phyloP scores from a whole-genome alignment of 2,797 vertebrate genomes.

The Anas georgica region DNA sequence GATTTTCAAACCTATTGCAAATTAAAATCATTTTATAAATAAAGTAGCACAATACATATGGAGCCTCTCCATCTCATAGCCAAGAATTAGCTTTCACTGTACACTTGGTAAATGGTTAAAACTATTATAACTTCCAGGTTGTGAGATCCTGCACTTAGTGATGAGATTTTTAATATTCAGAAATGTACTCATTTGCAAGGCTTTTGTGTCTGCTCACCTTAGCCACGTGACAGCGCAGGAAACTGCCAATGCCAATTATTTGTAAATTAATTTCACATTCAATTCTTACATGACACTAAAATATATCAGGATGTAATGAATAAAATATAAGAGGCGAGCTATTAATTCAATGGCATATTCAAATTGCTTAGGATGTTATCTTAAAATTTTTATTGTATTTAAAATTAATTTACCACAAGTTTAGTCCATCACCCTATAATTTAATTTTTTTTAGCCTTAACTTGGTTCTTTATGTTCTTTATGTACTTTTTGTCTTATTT shows the following conservation, averaged over 20 bases:
- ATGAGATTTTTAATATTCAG: neutral
- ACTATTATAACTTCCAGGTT: neutral
- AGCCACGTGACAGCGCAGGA: neutral
- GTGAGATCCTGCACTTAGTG: neutral
- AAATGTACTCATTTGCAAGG: neutral
- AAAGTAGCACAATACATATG: neutral
- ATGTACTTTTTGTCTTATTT: neutral
- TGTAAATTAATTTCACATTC: neutral
- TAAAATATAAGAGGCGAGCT: neutral
- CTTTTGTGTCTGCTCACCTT: neutral
- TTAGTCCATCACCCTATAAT: neutral
- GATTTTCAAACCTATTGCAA: neutral
- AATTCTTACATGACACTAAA: neutral
- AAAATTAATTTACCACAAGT: neutral
- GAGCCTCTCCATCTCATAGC: neutral
- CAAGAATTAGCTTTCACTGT: neutral
- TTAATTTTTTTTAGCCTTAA: neutral
- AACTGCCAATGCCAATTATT: neutral
- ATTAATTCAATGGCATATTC: neutral
- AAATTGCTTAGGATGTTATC: neutral
- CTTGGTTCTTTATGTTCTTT: neutral
- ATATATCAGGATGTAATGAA: neutral
- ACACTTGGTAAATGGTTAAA: neutral
- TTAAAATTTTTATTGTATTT: neutral
- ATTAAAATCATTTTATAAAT: neutral